Conservation (phyloP, 92 coral and sea anemone species). For the Epizoanthus stellaris region DNA sequence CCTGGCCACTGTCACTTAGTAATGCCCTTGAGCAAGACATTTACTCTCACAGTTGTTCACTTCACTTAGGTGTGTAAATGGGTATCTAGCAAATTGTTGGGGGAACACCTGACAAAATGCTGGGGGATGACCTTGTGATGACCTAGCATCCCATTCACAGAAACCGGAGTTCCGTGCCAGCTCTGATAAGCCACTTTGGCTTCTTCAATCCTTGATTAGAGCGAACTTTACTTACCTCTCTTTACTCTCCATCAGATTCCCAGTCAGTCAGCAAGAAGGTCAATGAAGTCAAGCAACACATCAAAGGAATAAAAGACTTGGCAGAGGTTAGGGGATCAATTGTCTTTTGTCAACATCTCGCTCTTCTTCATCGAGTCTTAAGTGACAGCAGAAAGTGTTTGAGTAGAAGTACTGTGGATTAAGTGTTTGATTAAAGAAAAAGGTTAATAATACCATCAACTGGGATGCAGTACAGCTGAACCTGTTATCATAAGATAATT, state of each 20-base stretch:
- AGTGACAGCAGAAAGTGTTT: neutral
- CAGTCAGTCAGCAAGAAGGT: constrained; percentile 68
- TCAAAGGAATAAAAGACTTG: constrained; percentile 54
- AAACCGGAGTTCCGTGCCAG: neutral
- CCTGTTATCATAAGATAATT: too few relatives aligned
- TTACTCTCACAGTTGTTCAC: too few relatives aligned
- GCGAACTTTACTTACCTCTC: too few relatives aligned
- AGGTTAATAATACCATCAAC: too few relatives aligned
- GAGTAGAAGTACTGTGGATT: neutral
- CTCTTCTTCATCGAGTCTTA: too few relatives aligned
- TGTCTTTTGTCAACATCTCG: neutral
- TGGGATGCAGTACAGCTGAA: too few relatives aligned
- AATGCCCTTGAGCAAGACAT: too few relatives aligned
- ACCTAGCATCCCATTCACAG: neutral
- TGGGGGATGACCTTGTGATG: too few relatives aligned
- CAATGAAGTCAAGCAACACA: constrained; percentile 67
- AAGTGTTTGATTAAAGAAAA: too few relatives aligned
- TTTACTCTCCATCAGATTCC: constrained; percentile 53
- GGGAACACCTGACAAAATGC: too few relatives aligned
- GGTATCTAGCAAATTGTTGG: too few relatives aligned
- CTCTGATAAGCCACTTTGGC: neutral
- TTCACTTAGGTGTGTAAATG: neutral
- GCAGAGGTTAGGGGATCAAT: constrained; percentile 64
- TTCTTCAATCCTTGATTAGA: neutral
- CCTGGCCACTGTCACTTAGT: too few relatives aligned